phyloP scores from a whole-genome alignment of 2,888 invertebrate species.

The Coleophora deauratella region DNA sequence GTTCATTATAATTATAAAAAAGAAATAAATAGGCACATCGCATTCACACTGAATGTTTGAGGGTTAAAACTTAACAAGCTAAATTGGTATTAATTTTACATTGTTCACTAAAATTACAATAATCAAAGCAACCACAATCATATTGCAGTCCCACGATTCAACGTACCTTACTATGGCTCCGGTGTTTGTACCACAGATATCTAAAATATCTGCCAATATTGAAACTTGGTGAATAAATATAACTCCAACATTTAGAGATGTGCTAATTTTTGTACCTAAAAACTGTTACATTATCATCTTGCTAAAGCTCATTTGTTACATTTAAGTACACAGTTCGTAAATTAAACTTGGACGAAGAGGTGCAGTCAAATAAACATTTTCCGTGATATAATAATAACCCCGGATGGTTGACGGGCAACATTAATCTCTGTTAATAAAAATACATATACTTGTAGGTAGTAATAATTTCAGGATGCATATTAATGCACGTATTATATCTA shows the following conservation, averaged over 20 bases:
- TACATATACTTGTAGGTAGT: too few relatives aligned
- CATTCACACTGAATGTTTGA: conserved; percentile 57
- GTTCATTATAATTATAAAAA: conserved; percentile 41
- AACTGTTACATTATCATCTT: neutral
- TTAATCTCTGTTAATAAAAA: too few relatives aligned
- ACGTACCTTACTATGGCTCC: conserved; percentile 53
- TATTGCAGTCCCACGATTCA: conserved; percentile 54
- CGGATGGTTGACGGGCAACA: too few relatives aligned
- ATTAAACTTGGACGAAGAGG: neutral
- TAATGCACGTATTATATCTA: too few relatives aligned
- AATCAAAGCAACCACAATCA: conserved; percentile 55
- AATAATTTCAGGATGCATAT: too few relatives aligned
- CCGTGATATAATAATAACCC: too few relatives aligned
- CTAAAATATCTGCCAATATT: neutral
- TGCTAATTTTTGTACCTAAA: neutral
- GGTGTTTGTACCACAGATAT: conserved; percentile 55
- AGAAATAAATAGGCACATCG: conserved; percentile 68
- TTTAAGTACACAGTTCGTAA: neutral
- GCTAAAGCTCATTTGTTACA: neutral
- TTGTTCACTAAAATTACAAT: conserved; percentile 38
- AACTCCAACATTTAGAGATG: neutral
- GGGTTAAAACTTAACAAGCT: conserved; percentile 44
- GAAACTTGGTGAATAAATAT: conserved; percentile 2
- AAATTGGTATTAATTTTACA: conserved; percentile 47
- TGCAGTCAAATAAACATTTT: too few relatives aligned